Conservation (phyloP, 53 echinoderm and acorn worm genomes). For the Holothuria scabra region DNA sequence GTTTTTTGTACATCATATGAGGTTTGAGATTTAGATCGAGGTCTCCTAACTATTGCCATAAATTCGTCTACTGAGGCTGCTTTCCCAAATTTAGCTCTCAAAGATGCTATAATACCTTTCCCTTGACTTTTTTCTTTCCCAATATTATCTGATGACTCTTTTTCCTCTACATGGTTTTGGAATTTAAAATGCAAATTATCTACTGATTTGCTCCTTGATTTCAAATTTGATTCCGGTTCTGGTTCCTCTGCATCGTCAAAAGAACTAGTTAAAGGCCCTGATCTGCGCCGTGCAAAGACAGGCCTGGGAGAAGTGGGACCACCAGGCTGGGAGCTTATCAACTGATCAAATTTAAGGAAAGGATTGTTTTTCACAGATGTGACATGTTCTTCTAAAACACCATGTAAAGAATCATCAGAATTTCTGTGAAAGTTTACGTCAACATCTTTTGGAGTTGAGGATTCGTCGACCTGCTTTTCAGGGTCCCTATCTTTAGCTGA, state of each 20-base stretch:
- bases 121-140: background rate
- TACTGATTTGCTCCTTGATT: constrained; percentile 27
- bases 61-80: constrained; percentile 25
- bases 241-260: background rate
- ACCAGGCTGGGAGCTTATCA: background rate
- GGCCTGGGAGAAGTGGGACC: background rate
- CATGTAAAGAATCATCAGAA: constrained; percentile 22
- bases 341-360: constrained; percentile 76
- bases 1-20: constrained; percentile 9
- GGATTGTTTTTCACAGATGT: constrained; percentile 85
- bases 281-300: background rate
- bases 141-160: background rate
- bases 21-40: constrained; percentile 23
- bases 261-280: background rate
- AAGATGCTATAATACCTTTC: constrained; percentile 1
- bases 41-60: constrained; percentile 33
- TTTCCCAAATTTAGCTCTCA: constrained; percentile 42
- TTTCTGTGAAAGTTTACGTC: constrained; percentile 9
- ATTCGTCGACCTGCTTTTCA: background rate
- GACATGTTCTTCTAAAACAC: constrained; percentile 95
- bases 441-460: no score
- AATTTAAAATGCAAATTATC: constrained; percentile 30
- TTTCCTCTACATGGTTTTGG: background rate
- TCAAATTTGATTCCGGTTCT: background rate
- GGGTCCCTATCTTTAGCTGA: constrained; percentile 44